Base-by-base conservation (phyloP, 2,888 invertebrate species). In the Ecdyonurus torrentis region DNA sequence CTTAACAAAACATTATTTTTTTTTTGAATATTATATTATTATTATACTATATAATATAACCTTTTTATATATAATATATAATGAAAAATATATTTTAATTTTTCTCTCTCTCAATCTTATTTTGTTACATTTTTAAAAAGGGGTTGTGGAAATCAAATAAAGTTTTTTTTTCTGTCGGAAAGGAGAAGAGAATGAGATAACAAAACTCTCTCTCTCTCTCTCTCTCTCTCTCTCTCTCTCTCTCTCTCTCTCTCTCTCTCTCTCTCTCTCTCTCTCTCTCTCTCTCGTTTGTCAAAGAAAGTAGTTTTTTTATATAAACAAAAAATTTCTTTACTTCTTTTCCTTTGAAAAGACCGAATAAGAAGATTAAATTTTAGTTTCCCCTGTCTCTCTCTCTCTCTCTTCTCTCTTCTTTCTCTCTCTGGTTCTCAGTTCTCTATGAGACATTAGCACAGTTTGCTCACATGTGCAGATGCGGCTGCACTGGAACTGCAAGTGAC, bases 231-330 rank as follows among this genome's bases (percentile, higher is more conserved):
- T n/a, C n/a, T n/a, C n/a, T n/a, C n/a, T n/a, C n/a, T n/a, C n/a
- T n/a, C n/a, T n/a, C n/a, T n/a, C n/a, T n/a, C 18, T 60, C 62
- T 60, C 22, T 63, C 58, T 53, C 52, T 37, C 55, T 62, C 58
- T 61, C 60, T 18, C 61, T 52, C 55, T 60, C 62, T 25, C 37
- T 37, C 37, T 23, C 63, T 37, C 59, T 20, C 55, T 52, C 52
- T 59, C 55, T 52, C 37, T 58, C 62, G 24, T 60, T 25, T 22
- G 60, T 22, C 22, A 60, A 60, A 25, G 37, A 37, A 60, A 37
- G 60, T 25, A 25, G 60, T 25, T 25, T 60, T 58, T 37, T 37
- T 37, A 37, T 37, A 37, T 37, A 5, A 37, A 37, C 37, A 37
- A 37, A 58, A 25, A 60, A 25, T 25, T n/a, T 37, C 60, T 37